Conservation (phyloP, 2,797 vertebrate genomes). For the Psittacula echo region DNA sequence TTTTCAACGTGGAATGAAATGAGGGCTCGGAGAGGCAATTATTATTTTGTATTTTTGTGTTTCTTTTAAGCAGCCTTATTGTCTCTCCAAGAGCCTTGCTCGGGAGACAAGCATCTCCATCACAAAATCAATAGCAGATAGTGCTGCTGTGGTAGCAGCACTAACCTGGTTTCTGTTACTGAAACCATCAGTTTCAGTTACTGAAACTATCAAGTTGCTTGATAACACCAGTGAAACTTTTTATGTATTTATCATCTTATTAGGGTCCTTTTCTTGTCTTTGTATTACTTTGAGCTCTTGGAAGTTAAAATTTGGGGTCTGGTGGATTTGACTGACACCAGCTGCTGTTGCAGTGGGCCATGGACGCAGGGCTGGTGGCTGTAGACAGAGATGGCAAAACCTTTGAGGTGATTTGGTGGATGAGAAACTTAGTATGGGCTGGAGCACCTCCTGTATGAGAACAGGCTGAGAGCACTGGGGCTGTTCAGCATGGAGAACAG, state of each 20-base stretch:
- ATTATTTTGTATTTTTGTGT: slow-evolving; percentile 32
- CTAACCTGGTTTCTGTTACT: slow-evolving; percentile 27
- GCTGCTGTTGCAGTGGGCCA: neutral
- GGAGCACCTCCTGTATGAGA: neutral
- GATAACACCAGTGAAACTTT: neutral
- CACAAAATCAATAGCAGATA: slow-evolving; percentile 46
- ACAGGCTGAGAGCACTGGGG: neutral
- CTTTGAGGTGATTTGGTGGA: neutral
- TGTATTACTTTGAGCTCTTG: neutral
- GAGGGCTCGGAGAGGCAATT: neutral
- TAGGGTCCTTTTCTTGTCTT: neutral
- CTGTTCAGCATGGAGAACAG: neutral
- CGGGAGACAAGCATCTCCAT: neutral
- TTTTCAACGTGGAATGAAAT: slow-evolving; percentile 38
- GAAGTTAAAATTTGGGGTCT: neutral
- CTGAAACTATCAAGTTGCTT: neutral
- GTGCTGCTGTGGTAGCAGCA: slow-evolving; percentile 12
- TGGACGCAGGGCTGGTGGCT: neutral
- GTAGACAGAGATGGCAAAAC: neutral
- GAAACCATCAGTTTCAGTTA: too few species aligned
- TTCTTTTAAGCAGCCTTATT: slow-evolving; percentile 29
- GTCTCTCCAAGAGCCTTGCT: slow-evolving; percentile 16
- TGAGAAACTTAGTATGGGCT: neutral
- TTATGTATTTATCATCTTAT: neutral
- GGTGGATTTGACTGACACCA: neutral